Conservation (phyloP, 2,113 vertebrate species). For the Amia ocellicauda region DNA sequence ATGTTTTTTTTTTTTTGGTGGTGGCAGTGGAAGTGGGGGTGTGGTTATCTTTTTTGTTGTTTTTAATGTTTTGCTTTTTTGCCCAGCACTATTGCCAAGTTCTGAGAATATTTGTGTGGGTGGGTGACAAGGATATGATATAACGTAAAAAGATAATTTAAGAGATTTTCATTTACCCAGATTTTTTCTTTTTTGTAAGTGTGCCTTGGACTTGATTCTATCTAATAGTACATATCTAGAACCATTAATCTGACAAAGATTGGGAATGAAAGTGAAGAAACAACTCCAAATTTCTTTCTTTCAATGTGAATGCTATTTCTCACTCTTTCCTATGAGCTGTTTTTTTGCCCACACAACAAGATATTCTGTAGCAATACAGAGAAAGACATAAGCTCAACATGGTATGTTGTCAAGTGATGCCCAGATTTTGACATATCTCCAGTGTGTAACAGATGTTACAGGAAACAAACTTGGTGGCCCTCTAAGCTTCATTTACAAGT, state of each 20-base stretch:
- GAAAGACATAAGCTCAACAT: neutral
- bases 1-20: constrained; percentile 21
- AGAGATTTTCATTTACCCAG: too few species aligned
- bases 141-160: too few species aligned
- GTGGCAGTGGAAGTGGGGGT: neutral
- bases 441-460: neutral
- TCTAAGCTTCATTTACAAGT: constrained; percentile 1
- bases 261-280: too few species aligned
- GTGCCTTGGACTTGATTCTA: too few species aligned
- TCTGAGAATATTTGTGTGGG: constrained; percentile 5
- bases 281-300: too few species aligned
- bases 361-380: neutral
- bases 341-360: too few species aligned
- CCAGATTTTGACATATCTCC: constrained; percentile 4
- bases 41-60: neutral
- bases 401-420: neutral
- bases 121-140: too few species aligned
- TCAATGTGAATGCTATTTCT: too few species aligned
- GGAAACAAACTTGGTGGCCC: constrained; percentile 4
- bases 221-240: too few species aligned
- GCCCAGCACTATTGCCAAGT: constrained; percentile 2
- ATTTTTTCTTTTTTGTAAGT: too few species aligned
- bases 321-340: too few species aligned
- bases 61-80: constrained; percentile 10
- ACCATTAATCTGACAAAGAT: too few species aligned